phyloP scores from a whole-genome alignment of 2,113 vertebrate species.

The Ammospiza caudacuta region DNA sequence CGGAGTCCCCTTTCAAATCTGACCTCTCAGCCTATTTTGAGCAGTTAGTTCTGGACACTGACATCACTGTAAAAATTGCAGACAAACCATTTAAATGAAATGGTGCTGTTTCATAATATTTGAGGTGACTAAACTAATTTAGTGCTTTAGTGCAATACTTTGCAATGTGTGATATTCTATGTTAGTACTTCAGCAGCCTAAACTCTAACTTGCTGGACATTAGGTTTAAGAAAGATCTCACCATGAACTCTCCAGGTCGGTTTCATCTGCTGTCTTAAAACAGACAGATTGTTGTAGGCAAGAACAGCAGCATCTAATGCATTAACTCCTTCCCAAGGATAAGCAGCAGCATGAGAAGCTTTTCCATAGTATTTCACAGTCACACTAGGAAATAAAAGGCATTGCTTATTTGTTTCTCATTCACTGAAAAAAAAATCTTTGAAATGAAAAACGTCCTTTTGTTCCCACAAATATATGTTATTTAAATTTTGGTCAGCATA shows the following conservation, averaged over 20 bases:
- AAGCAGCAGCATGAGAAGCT: conserved; percentile 86
- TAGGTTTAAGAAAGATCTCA: conserved; percentile 70
- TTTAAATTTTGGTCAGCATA: neutral
- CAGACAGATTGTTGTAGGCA: conserved; percentile 88
- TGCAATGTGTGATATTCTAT: neutral
- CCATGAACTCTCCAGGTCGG: conserved; percentile 89
- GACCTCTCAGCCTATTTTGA: neutral
- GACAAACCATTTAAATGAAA: neutral
- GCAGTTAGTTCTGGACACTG: neutral
- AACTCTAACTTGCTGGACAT: conserved; percentile 38
- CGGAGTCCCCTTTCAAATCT: fast-evolving
- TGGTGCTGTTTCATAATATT: neutral
- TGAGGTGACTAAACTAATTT: neutral
- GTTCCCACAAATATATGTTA: neutral
- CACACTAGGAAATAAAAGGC: conserved; percentile 79
- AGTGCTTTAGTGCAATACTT: neutral
- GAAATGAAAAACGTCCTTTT: neutral
- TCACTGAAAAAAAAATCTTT: neutral
- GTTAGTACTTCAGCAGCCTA: conserved; percentile 48
- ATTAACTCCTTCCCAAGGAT: conserved; percentile 91
- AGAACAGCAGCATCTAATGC: conserved; percentile 91
- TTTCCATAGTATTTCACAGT: conserved; percentile 89
- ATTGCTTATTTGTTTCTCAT: conserved; percentile 58
- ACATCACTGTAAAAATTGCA: neutral
- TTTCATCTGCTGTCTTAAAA: conserved; percentile 90